A percentile compares a stretch with the other conserved stretches of the same genome.
These are phyloP conservation scores for Notodonta dromedarius DNA, from an alignment of 2,888 invertebrate species.

Conservation along the genomic window DNA sequence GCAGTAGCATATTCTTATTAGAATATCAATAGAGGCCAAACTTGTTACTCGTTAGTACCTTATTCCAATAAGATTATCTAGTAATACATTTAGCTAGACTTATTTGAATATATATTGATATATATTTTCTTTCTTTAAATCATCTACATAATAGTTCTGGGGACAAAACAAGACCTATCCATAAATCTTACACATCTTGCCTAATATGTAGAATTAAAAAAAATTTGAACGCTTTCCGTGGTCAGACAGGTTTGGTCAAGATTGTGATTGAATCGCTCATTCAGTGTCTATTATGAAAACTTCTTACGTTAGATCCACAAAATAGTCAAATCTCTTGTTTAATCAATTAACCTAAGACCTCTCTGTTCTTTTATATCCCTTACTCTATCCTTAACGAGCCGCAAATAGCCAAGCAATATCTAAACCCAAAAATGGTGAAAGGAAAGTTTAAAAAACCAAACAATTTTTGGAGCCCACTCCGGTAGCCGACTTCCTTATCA, in stretches of 20 bases:
- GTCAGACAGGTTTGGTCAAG: background rate
- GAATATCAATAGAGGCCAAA: too few relatives aligned
- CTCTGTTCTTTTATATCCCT: background rate
- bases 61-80: too few relatives aligned
- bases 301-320: background rate
- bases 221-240: background rate
- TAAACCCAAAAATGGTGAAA: slow-evolving; percentile 15
- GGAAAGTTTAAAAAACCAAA: slow-evolving; percentile 21
- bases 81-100: too few relatives aligned
- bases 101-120: too few relatives aligned
- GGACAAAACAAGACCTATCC: too few relatives aligned
- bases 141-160: too few relatives aligned
- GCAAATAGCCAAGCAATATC: slow-evolving; percentile 8
- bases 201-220: too few relatives aligned
- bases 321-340: background rate
- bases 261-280: background rate
- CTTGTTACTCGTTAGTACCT: too few relatives aligned
- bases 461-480: slow-evolving; percentile 36
- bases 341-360: background rate
- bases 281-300: background rate
- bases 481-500: slow-evolving; percentile 43
- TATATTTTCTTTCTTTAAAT: too few relatives aligned
- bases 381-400: background rate
- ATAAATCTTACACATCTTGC: too few relatives aligned
- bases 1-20: too few relatives aligned